A percentile compares a stretch with the other conserved stretches of the same genome.
phyloP scores from a whole-genome alignment of 2,113 vertebrate genomes.

The Uria aalge region DNA sequence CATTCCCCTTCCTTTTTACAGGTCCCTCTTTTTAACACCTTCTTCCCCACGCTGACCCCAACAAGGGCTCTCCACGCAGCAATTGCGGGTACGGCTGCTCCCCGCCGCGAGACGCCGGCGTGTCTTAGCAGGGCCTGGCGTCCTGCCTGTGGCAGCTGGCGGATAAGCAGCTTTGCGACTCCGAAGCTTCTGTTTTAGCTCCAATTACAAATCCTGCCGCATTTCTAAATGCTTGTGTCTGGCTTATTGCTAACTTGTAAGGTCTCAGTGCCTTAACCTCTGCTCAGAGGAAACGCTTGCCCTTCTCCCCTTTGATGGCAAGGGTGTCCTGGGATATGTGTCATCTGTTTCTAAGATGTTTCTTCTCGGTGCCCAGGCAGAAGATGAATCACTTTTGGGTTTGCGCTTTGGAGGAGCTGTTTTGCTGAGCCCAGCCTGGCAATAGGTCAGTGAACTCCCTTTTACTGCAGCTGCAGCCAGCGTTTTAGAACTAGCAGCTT shows the following conservation, averaged over 20 bases:
- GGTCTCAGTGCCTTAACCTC: neutral
- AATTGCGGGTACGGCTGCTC: neutral
- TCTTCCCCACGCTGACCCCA: neutral
- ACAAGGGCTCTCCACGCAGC: neutral
- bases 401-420: neutral
- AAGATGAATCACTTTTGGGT: neutral
- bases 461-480: neutral
- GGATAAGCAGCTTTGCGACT: neutral
- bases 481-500: neutral
- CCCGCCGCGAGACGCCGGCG: rapidly evolving
- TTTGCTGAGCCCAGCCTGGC: neutral
- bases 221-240: neutral
- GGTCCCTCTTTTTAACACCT: neutral
- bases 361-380: neutral
- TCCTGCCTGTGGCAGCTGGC: neutral
- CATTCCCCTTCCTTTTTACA: neutral
- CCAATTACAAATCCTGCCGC: neutral
- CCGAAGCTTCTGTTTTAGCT: neutral
- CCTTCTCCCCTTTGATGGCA: neutral
- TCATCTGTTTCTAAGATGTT: neutral
- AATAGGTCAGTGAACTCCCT: neutral
- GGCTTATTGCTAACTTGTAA: neutral
- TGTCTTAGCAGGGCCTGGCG: neutral
- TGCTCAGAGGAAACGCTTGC: neutral
- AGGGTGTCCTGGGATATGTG: neutral